Evolutionary conservation across 2,113 vertebrate genomes (phyloP).

Genomic region (Vidua chalybeata): DNA sequence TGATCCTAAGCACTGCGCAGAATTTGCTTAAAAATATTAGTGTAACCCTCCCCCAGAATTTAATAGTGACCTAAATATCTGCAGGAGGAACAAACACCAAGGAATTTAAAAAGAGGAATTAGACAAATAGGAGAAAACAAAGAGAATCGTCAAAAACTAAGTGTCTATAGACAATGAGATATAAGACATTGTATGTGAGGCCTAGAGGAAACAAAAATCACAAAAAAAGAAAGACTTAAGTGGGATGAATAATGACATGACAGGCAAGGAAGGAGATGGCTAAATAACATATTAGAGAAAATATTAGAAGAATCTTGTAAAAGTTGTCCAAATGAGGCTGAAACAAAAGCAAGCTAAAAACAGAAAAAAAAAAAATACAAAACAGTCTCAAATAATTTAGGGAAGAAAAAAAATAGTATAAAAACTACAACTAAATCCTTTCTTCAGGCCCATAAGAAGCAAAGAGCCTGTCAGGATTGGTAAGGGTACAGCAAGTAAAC

Average conservation of each 20-base stretch:
- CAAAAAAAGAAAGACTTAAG: neutral
- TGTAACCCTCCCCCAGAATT: neutral
- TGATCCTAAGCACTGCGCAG: neutral
- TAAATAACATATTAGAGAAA: neutral
- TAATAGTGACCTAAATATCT: neutral
- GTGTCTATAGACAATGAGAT: neutral
- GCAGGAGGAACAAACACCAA: neutral
- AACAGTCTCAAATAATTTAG: neutral
- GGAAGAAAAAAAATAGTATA: neutral
- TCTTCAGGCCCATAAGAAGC: neutral
- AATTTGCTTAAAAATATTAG: neutral
- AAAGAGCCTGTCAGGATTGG: neutral
- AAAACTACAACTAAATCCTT: neutral
- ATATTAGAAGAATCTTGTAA: neutral
- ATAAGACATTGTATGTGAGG: neutral
- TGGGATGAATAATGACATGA: neutral
- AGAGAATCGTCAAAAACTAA: neutral
- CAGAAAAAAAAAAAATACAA: neutral
- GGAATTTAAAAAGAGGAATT: neutral
- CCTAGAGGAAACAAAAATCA: neutral
- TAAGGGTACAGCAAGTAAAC: neutral
- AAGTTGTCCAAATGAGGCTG: neutral
- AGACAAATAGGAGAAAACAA: neutral
- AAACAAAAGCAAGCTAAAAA: constrained; percentile 26
- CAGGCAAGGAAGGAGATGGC: neutral